Base-by-base conservation (phyloP, 2,888 invertebrate genomes). In the Polyommatus iphigenia region DNA sequence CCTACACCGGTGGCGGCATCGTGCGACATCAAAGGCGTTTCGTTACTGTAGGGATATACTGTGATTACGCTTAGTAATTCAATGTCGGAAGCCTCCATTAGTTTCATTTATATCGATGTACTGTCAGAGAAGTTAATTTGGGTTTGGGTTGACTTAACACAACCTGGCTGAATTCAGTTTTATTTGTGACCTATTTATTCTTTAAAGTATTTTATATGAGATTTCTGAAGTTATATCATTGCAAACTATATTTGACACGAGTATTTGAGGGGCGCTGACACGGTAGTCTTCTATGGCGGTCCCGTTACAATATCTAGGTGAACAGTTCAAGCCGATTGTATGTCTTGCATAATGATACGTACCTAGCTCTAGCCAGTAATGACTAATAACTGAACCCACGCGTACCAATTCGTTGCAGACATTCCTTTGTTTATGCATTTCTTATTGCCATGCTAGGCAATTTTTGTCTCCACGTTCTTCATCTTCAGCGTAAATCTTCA, bases 341-440 rank as follows among this genome's bases (percentile, higher is more conserved):
- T 67, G 67, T 32, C 67, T 67, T 67, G 67, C 67, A 67, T 67
- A 67, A 67, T 67, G 67, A 67, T 67, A 67, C 67, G 67, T 32
- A 29, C 67, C 67, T 29, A 29, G 29, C 10, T 29, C 67, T 67
- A 67, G 67, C 15, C 32, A 18, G 67, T 67, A 29, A 67, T 67
- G 67, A 67, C 67, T 67, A 67, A 67, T 67, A 32, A 67, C 67
- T 8, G 62, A 62, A 62, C 62, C 62, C 20, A 62, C 62, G 62
- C 24, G 62, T 67, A 15, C 67, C 67, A 5, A 32, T 29, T 29
- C 29, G 15, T 67, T 67, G 13, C 10, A 15, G 13, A 67, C 15
- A 15, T 67, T 67, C 29, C 29, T 67, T 67, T 67, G 67, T 67
- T 67, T 67, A 62, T 67, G 29, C 29, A 67, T 67, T 29, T 29